Conservation (phyloP, 1,140 invertebrate species). For the Polyergus mexicanus region DNA sequence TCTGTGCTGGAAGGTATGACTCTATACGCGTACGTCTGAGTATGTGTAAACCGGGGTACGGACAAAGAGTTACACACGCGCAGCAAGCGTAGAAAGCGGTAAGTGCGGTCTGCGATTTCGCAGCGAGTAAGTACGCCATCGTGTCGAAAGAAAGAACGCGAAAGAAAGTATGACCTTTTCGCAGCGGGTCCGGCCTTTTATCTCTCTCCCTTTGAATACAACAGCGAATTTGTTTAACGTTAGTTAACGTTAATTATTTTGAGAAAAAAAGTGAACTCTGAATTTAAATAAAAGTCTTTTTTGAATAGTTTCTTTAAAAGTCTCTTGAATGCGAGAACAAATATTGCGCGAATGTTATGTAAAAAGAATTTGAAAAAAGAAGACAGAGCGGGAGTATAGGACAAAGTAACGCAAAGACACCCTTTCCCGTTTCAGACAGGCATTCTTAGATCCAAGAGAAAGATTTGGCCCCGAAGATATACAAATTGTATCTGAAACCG, state of each 20-base stretch:
- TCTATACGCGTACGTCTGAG: neutral
- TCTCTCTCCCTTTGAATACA: neutral
- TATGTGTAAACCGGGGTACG: constrained; percentile 19
- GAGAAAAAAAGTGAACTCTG: neutral
- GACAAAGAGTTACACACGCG: constrained; percentile 33
- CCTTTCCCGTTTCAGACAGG: constrained; percentile 51
- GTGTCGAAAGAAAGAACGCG: constrained; percentile 52
- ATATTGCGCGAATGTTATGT: neutral
- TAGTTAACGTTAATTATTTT: constrained; percentile 38
- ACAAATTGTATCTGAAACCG: constrained; percentile 74
- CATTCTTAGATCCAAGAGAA: constrained; percentile 41
- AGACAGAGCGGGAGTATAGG: neutral
- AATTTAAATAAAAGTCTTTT: constrained; percentile 3
- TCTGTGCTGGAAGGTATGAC: neutral
- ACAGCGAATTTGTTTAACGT: constrained; percentile 39
- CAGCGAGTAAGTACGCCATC: constrained; percentile 60
- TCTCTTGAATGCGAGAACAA: neutral
- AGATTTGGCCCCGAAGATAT: constrained; percentile 69
- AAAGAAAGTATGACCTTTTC: constrained; percentile 54
- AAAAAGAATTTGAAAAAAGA: constrained; percentile 12
- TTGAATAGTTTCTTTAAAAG: neutral
- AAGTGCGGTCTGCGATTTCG: constrained; percentile 70
- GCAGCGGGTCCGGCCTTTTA: constrained; percentile 19
- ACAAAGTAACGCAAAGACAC: constrained; percentile 17
- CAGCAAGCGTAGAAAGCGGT: constrained; percentile 55